Conservation (phyloP, 92 coral and sea anemone genomes). For the Umimayanthus chanpuru region DNA sequence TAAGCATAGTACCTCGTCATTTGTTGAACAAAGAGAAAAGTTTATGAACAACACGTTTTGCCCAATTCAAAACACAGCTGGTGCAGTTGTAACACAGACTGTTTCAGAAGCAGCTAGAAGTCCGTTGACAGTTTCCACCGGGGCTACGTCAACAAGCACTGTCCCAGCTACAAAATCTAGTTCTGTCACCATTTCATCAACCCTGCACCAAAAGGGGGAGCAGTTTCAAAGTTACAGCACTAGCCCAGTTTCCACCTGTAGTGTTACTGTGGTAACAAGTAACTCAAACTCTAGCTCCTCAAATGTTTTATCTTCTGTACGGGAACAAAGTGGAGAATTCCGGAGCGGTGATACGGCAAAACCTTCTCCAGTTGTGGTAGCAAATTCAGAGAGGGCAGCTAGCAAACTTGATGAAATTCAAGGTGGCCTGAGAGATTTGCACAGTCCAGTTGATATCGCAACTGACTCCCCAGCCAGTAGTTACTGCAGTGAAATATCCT, state of each 20-base stretch:
- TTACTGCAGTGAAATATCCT: slow-evolving; percentile 34
- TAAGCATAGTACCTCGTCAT: neutral
- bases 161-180: neutral
- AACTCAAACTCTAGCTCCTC: neutral
- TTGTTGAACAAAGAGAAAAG: neutral
- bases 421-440: neutral
- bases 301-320: neutral
- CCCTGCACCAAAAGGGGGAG: neutral
- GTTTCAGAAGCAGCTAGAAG: neutral
- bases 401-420: neutral
- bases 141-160: neutral
- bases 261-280: neutral
- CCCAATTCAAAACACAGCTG: neutral
- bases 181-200: neutral
- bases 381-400: slow-evolving; percentile 4
- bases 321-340: neutral
- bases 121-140: neutral
- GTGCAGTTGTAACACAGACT: neutral
- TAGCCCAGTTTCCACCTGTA: neutral
- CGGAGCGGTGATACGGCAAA: neutral
- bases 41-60: neutral
- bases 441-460: slow-evolving; percentile 23
- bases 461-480: slow-evolving; percentile 40
- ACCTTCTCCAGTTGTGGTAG: neutral
- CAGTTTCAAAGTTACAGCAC: neutral